These are phyloP conservation scores for Quadroppia sp. DNA, from an alignment of 2,888 invertebrate genomes.

Conservation along the genomic window DNA sequence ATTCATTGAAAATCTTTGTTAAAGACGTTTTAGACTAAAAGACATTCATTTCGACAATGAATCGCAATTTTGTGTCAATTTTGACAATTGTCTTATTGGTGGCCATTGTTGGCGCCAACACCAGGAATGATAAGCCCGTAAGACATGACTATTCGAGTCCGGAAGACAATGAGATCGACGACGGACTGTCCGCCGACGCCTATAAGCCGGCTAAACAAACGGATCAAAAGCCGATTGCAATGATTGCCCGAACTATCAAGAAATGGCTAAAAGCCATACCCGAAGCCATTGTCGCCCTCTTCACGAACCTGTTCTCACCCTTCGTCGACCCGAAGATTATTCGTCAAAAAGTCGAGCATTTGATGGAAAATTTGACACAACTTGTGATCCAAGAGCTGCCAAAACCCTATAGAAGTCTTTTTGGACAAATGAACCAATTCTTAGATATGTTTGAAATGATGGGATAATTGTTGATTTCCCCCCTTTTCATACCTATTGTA, in stretches of 20 bases:
- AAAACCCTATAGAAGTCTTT: background rate
- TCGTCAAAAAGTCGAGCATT: background rate
- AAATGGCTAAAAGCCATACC: conserved; percentile 8
- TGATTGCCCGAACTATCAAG: background rate
- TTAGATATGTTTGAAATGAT: conserved; percentile 29
- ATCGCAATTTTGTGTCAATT: background rate
- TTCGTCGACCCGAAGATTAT: background rate
- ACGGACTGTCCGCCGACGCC: background rate
- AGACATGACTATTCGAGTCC: background rate
- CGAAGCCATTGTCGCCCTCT: background rate
- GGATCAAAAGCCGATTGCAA: background rate
- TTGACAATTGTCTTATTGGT: background rate
- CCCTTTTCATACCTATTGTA: background rate
- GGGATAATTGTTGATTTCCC: background rate
- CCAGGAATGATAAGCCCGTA: background rate
- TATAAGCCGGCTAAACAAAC: background rate
- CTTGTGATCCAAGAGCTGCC: background rate
- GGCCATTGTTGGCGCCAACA: background rate
- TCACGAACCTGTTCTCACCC: background rate
- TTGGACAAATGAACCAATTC: background rate
- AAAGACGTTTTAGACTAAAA: background rate
- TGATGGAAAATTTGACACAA: background rate
- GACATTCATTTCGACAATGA: background rate
- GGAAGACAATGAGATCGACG: conserved; percentile 24
- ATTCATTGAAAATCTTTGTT: background rate